Evolutionary conservation across 2,113 vertebrate species (phyloP).

Genomic region (Corythoichthys haematopterus): DNA sequence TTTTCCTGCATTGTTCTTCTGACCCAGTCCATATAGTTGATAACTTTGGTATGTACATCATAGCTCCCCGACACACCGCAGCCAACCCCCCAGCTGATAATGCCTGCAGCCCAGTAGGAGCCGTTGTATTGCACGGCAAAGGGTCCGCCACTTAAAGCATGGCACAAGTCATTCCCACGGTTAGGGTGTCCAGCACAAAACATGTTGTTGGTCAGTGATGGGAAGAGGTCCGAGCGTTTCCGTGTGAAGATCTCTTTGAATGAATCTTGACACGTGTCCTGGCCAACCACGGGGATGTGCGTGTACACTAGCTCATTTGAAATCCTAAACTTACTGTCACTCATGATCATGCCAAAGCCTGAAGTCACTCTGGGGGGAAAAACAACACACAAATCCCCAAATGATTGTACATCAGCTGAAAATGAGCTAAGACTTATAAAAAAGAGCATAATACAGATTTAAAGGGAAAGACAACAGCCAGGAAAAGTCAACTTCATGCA

Average conservation of each 20-base stretch:
- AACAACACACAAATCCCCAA: background rate
- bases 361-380: conserved; percentile 42
- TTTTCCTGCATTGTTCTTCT: conserved; percentile 70
- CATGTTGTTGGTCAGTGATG: conserved; percentile 55
- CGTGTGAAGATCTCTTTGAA: rapidly evolving
- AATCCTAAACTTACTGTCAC: rapidly evolving
- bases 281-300: conserved; percentile 46
- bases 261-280: conserved; percentile 30
- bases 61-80: conserved; percentile 27
- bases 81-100: conserved; percentile 56
- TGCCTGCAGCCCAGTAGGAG: conserved; percentile 52
- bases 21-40: conserved; percentile 60
- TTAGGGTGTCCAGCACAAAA: conserved; percentile 57
- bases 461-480: no score
- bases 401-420: background rate
- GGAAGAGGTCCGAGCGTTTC: rapidly evolving
- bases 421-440: no score
- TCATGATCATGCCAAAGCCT: conserved; percentile 41
- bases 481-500: no score
- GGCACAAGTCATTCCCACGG: conserved; percentile 47
- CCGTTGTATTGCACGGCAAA: conserved; percentile 14
- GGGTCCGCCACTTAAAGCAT: conserved; percentile 49
- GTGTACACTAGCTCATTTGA: conserved; percentile 46
- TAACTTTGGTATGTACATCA: conserved; percentile 53
- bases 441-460: no score